Conservation (phyloP, 2,797 vertebrate genomes). For the Chelidonichthys spinosus region DNA sequence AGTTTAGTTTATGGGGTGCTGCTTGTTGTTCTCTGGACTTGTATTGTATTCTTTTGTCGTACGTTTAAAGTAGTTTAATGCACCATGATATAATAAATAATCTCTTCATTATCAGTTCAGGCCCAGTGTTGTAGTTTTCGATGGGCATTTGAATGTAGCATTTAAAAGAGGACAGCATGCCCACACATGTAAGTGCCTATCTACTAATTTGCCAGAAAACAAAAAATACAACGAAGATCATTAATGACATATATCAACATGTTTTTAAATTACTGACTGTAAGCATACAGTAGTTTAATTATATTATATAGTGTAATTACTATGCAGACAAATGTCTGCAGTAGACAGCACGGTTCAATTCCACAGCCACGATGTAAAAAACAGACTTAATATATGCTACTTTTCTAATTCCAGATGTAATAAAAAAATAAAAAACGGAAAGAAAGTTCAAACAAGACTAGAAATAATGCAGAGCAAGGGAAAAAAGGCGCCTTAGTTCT, state of each 20-base stretch:
- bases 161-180: neutral
- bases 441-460: too few species aligned
- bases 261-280: neutral
- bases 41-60: neutral
- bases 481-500: too few species aligned
- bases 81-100: too few species aligned
- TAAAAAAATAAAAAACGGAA: too few species aligned
- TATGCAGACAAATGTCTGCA: too few species aligned
- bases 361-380: conserved; percentile 6
- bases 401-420: too few species aligned
- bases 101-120: rapidly evolving
- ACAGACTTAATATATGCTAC: too few species aligned
- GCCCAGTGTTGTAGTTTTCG: neutral
- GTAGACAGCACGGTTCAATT: neutral
- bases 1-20: neutral
- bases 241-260: neutral
- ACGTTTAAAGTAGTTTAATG: rapidly evolving
- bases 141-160: conserved; percentile 22
- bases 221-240: neutral
- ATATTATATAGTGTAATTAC: too few species aligned
- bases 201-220: conserved; percentile 9
- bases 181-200: neutral
- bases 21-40: neutral
- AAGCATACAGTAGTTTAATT: too few species aligned
- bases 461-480: too few species aligned